Conservation (phyloP, 2,113 vertebrate genomes). For the Chelonoidis abingdonii region DNA sequence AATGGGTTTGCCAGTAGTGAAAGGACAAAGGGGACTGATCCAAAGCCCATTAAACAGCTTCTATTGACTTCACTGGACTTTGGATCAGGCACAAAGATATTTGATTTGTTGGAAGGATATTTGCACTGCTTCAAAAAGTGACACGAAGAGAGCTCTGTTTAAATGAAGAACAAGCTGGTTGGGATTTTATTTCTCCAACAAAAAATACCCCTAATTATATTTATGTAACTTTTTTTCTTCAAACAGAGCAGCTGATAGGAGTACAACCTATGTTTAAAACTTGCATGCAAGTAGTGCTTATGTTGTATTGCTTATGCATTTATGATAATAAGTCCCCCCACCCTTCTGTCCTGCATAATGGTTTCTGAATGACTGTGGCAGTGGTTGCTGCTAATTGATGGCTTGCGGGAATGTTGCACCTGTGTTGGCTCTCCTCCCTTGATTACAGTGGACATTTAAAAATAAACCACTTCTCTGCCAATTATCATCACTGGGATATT, state of each 20-base stretch:
- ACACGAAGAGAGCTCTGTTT: constrained; percentile 3
- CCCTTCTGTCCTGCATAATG: neutral
- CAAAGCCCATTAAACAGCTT: neutral
- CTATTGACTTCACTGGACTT: neutral
- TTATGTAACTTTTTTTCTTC: constrained; percentile 35
- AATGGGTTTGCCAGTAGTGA: neutral
- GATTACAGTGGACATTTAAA: neutral
- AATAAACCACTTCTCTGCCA: constrained; percentile 11
- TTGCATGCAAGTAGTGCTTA: constrained; percentile 24
- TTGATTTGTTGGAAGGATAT: neutral
- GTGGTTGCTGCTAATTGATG: neutral
- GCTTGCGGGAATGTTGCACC: neutral
- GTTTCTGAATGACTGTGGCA: constrained; percentile 32
- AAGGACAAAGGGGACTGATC: neutral
- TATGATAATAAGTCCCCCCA: neutral
- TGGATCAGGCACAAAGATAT: constrained; percentile 5
- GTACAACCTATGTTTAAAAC: constrained; percentile 15
- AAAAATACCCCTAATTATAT: constrained; percentile 45
- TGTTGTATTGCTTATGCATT: constrained; percentile 15
- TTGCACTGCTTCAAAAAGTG: neutral
- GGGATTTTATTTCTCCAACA: constrained; percentile 50
- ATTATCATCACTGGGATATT: neutral
- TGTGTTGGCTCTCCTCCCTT: constrained; percentile 3
- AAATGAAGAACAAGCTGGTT: constrained; percentile 11
- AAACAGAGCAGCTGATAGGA: constrained; percentile 16